phyloP scores from a whole-genome alignment of 2,797 vertebrate genomes.

The Sebastes melanostomus region DNA sequence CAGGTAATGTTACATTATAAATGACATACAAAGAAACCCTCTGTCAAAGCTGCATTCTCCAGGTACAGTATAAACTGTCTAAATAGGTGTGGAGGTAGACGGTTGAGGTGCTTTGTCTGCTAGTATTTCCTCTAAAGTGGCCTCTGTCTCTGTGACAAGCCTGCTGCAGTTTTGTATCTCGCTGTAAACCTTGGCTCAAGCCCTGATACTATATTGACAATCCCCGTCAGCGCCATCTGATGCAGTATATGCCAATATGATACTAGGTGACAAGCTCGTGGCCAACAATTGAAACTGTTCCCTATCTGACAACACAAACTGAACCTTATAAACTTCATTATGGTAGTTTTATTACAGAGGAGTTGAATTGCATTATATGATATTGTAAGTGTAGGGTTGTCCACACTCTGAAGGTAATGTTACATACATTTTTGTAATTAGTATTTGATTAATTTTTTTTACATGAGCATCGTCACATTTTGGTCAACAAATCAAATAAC shows the following conservation, averaged over 20 bases:
- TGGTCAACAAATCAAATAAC: too few relatives aligned
- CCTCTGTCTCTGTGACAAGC: neutral
- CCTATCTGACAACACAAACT: neutral
- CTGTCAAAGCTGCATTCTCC: neutral
- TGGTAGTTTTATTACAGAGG: neutral
- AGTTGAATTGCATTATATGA: neutral
- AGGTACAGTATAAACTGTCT: neutral
- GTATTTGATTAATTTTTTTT: too few relatives aligned
- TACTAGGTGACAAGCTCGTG: neutral
- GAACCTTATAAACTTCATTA: neutral
- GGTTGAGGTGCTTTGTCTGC: neutral
- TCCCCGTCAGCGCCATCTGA: neutral
- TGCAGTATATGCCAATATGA: neutral
- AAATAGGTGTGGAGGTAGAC: neutral
- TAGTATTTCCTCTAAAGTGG: neutral
- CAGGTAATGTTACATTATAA: neutral
- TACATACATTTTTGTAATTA: neutral
- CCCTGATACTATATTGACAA: conserved; percentile 9
- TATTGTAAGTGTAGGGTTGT: neutral
- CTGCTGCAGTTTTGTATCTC: neutral
- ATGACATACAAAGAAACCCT: neutral
- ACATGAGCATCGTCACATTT: too few relatives aligned
- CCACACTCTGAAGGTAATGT: neutral
- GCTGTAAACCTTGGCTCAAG: neutral
- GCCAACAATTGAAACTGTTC: neutral